Conservation (phyloP, 2,113 vertebrate species). For the Trachemys scripta region DNA sequence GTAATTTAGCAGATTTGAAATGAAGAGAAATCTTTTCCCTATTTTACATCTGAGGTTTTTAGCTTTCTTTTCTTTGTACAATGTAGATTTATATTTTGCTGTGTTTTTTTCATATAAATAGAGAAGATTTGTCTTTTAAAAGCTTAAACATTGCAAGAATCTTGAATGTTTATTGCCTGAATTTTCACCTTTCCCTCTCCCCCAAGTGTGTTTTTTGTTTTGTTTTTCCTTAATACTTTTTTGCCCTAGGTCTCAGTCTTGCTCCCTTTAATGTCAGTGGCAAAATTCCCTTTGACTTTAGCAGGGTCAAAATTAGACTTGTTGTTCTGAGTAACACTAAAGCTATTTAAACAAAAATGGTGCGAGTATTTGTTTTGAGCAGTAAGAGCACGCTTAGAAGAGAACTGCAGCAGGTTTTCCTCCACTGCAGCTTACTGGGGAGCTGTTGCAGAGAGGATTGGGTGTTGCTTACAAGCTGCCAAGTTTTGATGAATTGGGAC, state of each 20-base stretch:
- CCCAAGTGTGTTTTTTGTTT: not conserved
- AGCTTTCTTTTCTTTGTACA: not conserved
- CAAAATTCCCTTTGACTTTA: not conserved
- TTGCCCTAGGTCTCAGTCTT: not conserved
- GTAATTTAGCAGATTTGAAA: not conserved
- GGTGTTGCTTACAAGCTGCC: not conserved
- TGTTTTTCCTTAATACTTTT: not conserved
- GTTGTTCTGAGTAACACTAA: not conserved
- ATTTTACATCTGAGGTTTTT: not conserved
- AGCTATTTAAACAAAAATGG: not conserved
- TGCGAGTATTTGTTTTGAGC: not conserved
- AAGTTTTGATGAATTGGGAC: not conserved
- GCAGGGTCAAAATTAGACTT: too few species aligned
- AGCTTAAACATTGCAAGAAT: not conserved
- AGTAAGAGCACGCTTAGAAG: not conserved
- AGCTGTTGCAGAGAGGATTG: not conserved
- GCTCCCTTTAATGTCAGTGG: not conserved
- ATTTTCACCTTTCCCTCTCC: not conserved
- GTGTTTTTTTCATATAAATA: not conserved
- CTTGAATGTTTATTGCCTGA: not conserved
- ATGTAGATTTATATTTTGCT: not conserved
- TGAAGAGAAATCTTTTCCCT: not conserved
- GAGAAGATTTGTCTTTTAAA: not conserved
- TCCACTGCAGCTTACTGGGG: not conserved
- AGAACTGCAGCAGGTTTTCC: not conserved